Conservation (phyloP, 2,888 invertebrate genomes). For the Phaedon cochleariae region DNA sequence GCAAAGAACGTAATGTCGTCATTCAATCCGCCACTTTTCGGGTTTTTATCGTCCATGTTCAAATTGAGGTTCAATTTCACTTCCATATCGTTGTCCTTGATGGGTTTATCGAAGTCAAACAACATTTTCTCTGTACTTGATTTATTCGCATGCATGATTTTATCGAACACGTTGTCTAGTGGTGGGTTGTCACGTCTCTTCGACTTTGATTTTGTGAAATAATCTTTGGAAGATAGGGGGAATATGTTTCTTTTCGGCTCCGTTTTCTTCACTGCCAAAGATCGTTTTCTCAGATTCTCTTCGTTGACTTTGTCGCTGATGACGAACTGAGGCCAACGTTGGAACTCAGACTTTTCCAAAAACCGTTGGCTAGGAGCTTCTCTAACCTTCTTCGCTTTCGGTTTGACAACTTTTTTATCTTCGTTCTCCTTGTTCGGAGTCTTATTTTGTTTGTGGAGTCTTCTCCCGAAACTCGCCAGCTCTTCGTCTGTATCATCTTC, state of each 20-base stretch:
- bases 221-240: slow-evolving; percentile 35
- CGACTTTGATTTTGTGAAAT: slow-evolving; percentile 24
- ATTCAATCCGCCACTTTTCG: background rate
- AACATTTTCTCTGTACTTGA: background rate
- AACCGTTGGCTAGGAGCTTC: slow-evolving; percentile 9
- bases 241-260: slow-evolving; percentile 25
- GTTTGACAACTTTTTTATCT: background rate
- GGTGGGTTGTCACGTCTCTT: slow-evolving; percentile 10
- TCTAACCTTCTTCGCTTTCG: background rate
- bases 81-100: background rate
- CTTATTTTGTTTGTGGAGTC: slow-evolving; percentile 25
- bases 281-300: slow-evolving; percentile 36
- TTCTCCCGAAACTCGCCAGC: slow-evolving; percentile 8
- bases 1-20: background rate
- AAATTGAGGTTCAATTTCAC: slow-evolving; percentile 3
- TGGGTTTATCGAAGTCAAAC: background rate
- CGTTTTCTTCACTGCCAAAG: slow-evolving; percentile 25
- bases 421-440: background rate
- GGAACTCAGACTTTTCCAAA: slow-evolving; percentile 41
- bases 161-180: slow-evolving; percentile 3
- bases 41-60: background rate
- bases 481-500: slow-evolving; percentile 13
- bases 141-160: background rate
- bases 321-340: slow-evolving; percentile 43
- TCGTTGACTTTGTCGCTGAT: slow-evolving; percentile 39